phyloP scores from a whole-genome alignment of 1,140 invertebrate genomes.

The Zaprionus taronus region DNA sequence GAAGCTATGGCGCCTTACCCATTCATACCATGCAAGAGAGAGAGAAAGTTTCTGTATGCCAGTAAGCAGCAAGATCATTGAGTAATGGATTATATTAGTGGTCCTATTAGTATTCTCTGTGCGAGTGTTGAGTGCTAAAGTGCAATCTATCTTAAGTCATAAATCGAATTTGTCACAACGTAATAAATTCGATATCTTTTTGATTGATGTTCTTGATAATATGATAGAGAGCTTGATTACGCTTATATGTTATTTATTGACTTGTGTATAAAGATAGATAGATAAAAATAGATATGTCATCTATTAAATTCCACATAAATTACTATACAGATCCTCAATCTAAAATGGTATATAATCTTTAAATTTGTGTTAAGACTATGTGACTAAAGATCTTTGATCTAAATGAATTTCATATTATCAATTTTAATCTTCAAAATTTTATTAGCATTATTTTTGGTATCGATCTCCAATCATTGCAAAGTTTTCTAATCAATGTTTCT shows the following conservation, averaged over 20 bases:
- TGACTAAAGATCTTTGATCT: no score
- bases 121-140: background rate
- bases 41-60: background rate
- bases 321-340: no score
- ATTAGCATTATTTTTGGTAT: no score
- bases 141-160: background rate
- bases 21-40: background rate
- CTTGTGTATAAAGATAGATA: no score
- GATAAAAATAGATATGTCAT: no score
- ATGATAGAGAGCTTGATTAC: background rate
- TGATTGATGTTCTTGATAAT: background rate
- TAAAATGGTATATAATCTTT: no score
- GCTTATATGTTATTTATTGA: background rate
- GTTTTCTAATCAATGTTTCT: no score
- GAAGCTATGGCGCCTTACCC: background rate
- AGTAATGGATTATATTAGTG: conserved; percentile 3
- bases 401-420: no score
- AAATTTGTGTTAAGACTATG: no score
- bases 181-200: background rate
- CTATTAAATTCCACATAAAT: no score
- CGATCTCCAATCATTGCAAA: no score
- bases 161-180: background rate
- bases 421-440: no score
- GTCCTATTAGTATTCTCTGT: background rate
- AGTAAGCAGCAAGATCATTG: background rate